Evolutionary conservation across 35 echinoderm and acorn worm genomes (phyloP).

Genomic region (Eucidaris tribuloides): DNA sequence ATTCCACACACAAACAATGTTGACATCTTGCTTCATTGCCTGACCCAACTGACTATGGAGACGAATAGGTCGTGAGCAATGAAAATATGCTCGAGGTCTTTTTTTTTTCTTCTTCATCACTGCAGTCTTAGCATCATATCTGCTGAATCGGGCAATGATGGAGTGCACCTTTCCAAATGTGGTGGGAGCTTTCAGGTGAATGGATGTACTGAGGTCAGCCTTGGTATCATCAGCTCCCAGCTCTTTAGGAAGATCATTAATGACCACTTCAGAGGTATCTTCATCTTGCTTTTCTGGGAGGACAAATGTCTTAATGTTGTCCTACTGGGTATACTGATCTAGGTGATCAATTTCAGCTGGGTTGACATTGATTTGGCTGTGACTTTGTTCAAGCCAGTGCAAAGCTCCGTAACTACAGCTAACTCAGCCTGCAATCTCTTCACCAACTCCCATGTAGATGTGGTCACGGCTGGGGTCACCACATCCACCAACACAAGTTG

Average conservation of each 20-base stretch:
- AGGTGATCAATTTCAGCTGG: background rate
- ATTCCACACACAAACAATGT: background rate
- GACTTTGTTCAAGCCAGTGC: too few species aligned
- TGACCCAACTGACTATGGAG: background rate
- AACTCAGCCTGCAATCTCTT: too few species aligned
- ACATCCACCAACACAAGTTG: too few species aligned
- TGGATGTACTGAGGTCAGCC: background rate
- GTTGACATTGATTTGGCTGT: background rate
- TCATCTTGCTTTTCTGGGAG: background rate
- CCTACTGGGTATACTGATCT: background rate
- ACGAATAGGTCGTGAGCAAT: background rate
- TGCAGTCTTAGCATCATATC: background rate
- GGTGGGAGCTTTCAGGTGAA: background rate
- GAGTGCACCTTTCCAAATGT: background rate
- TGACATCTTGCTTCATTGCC: background rate
- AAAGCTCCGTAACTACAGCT: too few species aligned
- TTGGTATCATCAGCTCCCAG: background rate
- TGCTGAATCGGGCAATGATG: background rate
- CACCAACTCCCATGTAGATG: too few species aligned
- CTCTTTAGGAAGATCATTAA: background rate
- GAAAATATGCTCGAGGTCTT: background rate
- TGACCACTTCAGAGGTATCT: background rate
- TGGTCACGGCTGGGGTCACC: too few species aligned
- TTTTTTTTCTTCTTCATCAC: conserved; percentile 3
- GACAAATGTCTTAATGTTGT: background rate